These are phyloP conservation scores for Tethya wilhelma DNA, from an alignment of 37 sponge, comb jelly and placozoan species.

Conservation along the genomic window DNA sequence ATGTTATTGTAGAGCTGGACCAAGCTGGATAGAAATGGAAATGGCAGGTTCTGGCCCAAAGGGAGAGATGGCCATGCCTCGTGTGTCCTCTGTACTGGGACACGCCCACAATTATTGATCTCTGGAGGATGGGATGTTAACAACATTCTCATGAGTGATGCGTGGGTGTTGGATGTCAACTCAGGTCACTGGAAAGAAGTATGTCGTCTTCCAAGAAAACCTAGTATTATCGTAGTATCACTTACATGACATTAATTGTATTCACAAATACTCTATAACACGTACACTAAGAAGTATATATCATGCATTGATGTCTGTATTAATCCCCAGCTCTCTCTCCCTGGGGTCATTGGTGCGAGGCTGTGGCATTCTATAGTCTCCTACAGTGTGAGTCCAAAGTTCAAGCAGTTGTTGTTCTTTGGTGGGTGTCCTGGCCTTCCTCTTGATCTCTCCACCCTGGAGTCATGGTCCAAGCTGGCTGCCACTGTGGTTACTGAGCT, in stretches of 20 bases:
- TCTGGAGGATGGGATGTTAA: conserved; percentile 28
- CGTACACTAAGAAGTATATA: neutral
- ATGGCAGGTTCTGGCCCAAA: conserved; percentile 6
- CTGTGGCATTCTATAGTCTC: conserved; percentile 42
- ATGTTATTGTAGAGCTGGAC: conserved; percentile 44
- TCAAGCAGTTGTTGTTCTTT: conserved; percentile 45
- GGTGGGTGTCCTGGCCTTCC: conserved; percentile 53
- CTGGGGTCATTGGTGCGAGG: conserved; percentile 12
- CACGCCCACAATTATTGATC: conserved; percentile 20
- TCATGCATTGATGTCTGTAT: no score
- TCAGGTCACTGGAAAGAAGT: conserved; percentile 49
- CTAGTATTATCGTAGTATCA: no score
- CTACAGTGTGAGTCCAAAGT: conserved; percentile 5
- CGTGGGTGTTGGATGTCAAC: conserved; percentile 48
- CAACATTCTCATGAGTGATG: conserved; percentile 16
- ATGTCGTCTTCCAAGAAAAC: no score
- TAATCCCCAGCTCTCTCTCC: neutral
- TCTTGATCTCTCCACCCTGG: neutral
- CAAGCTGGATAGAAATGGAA: neutral
- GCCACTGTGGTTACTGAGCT: conserved; percentile 43
- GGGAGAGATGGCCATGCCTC: conserved; percentile 66
- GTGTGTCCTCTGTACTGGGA: neutral
- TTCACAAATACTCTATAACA: neutral
- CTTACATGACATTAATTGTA: neutral
- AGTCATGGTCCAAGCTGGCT: conserved; percentile 51